Conservation (phyloP, 2,113 vertebrate species). For the Tenebrosternarchus preto region DNA sequence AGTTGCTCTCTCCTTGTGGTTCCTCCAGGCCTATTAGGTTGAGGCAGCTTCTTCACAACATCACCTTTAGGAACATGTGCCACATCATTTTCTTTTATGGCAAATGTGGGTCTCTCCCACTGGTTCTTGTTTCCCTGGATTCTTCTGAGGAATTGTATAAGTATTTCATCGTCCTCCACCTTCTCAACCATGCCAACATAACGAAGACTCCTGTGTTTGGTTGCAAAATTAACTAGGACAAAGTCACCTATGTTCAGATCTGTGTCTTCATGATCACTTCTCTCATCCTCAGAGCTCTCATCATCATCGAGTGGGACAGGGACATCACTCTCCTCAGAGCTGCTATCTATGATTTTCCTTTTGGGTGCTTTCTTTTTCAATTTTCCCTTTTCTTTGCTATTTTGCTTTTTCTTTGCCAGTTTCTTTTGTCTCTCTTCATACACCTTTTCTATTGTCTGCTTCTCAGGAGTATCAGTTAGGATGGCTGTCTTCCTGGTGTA, state of each 20-base stretch:
- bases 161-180: constrained; percentile 7
- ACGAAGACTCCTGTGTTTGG: constrained; percentile 30
- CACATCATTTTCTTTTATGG: constrained; percentile 20
- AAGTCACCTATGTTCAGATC: constrained; percentile 28
- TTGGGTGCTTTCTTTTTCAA: constrained; percentile 41
- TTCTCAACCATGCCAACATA: constrained; percentile 33
- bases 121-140: constrained; percentile 21
- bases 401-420: constrained; percentile 30
- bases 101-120: constrained; percentile 33
- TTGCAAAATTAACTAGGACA: constrained; percentile 23
- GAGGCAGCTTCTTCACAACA: constrained; percentile 20
- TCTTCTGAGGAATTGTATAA: constrained; percentile 25
- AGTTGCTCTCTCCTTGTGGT: constrained; percentile 23
- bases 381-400: constrained; percentile 40
- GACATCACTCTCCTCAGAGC: constrained; percentile 50
- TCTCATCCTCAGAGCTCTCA: constrained; percentile 26
- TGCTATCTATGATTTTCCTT: constrained; percentile 45
- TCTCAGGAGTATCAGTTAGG: constrained; percentile 45
- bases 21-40: constrained; percentile 22
- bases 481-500: constrained; percentile 15
- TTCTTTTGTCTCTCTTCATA: constrained; percentile 39
- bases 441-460: constrained; percentile 35
- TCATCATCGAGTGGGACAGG: constrained; percentile 39
- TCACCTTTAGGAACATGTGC: constrained; percentile 27
- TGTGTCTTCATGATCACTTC: constrained; percentile 26